Conservation (phyloP, 2,797 vertebrate species). For the Dallia pectoralis region DNA sequence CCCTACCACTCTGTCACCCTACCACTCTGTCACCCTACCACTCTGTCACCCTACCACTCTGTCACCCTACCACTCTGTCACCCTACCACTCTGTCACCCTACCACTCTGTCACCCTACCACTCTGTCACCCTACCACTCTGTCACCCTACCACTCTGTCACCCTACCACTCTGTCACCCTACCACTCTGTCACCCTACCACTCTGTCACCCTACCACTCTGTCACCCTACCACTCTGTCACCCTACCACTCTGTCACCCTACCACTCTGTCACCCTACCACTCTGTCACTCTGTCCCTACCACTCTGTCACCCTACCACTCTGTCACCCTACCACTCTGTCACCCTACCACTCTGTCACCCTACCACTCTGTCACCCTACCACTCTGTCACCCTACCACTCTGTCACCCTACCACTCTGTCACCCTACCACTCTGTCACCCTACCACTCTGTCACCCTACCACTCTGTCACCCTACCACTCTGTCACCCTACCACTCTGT, state of each 20-base stretch:
- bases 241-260: background rate
- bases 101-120: background rate
- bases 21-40: background rate
- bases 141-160: background rate
- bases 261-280: background rate
- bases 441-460: background rate
- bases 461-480: background rate
- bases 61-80: background rate
- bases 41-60: background rate
- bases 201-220: background rate
- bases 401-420: background rate
- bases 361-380: background rate
- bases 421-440: background rate
- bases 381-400: background rate
- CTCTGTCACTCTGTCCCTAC: too few relatives aligned
- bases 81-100: background rate
- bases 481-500: background rate
- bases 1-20: background rate
- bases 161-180: background rate
- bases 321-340: background rate
- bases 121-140: background rate
- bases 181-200: background rate
- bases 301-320: too few relatives aligned
- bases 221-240: background rate
- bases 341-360: background rate